A percentile compares a stretch with the other conserved stretches of the same genome.
These are phyloP conservation scores for Alosa alosa DNA, from an alignment of 2,113 vertebrate species.

Conservation along the genomic window DNA sequence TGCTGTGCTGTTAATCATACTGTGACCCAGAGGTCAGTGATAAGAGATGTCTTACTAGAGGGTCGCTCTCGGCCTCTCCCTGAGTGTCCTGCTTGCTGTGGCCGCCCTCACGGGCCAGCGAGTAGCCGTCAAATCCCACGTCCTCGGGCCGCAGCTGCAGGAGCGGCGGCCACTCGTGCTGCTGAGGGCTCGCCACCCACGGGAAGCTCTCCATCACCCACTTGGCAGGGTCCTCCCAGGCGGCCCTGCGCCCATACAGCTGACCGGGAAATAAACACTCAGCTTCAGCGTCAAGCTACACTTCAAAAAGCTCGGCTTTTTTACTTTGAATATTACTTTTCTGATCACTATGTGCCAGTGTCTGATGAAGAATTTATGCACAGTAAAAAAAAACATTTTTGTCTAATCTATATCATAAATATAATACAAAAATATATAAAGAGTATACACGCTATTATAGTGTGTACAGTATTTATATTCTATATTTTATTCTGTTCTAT, in stretches of 20 bases:
- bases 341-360: background rate
- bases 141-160: conserved; percentile 84
- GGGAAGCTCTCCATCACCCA: conserved; percentile 89
- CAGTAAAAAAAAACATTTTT: background rate
- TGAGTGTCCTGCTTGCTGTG: conserved; percentile 74
- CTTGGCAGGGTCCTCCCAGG: conserved; percentile 85
- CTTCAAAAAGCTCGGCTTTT: background rate
- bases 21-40: background rate
- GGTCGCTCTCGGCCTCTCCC: conserved; percentile 77
- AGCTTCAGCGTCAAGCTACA: conserved; percentile 45
- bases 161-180: conserved; percentile 81
- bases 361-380: background rate
- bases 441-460: too few relatives aligned
- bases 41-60: conserved; percentile 67
- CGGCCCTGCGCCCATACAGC: conserved; percentile 79
- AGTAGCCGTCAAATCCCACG: conserved; percentile 77
- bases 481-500: too few relatives aligned
- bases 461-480: too few relatives aligned
- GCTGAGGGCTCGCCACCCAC: conserved; percentile 75
- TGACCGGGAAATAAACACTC: conserved; percentile 47
- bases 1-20: too few relatives aligned
- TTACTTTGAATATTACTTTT: too few relatives aligned
- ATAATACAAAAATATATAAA: background rate
- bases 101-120: conserved; percentile 65
- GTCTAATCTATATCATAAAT: background rate